Evolutionary conservation across 2,113 vertebrate species (phyloP), one percentile per base, ranked within the genome.

Genomic region (Prunella himalayana): DNA sequence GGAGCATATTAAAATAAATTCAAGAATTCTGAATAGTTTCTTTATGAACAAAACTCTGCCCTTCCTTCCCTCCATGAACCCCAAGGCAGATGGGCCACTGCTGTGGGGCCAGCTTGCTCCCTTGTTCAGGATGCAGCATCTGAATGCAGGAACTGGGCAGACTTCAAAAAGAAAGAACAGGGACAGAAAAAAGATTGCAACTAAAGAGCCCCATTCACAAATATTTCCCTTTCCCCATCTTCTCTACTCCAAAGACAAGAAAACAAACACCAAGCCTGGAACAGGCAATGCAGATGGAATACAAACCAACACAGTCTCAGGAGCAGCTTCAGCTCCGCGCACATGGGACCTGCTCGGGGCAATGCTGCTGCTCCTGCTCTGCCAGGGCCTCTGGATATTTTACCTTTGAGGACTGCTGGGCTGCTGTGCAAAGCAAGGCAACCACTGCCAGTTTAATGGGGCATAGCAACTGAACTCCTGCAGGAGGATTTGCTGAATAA

Each of bases 221-320:
- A 53, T 57, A 72, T 61, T 79, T 92, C 42, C 28, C 33, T 88
- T 85, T 81, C 20, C 6, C 7, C 16, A 30, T 19, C 27, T 56
- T 60, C 11, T 27, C 25, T 42, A 47, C 28, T 68, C 45, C 50
- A 82, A 95, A 93, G 59, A 42, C 18, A 37, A 51, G n/a, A 77
- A 76, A 79, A 71, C 16, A 86, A 65, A 63, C 47, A 9, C 8
- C 1, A 13, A 70, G n/a, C 10, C 33, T 17, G 59, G 68, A 59
- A 45, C 2, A 68, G 80, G 33, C 15, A 79, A 22, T n/a, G 73
- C 39, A 68, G 31, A 33, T 18, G 42, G 60, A 91, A 70, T 82
- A 64, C 64, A 65, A 80, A 57, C 5, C 0, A 0, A 13, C 44
- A 18, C 3, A 11, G 68, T 47, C 20, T 21, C 1, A 2, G 68